These are phyloP conservation scores for Apostichopus japonicus DNA, from an alignment of 35 echinoderm and acorn worm species.

Conservation along the genomic window DNA sequence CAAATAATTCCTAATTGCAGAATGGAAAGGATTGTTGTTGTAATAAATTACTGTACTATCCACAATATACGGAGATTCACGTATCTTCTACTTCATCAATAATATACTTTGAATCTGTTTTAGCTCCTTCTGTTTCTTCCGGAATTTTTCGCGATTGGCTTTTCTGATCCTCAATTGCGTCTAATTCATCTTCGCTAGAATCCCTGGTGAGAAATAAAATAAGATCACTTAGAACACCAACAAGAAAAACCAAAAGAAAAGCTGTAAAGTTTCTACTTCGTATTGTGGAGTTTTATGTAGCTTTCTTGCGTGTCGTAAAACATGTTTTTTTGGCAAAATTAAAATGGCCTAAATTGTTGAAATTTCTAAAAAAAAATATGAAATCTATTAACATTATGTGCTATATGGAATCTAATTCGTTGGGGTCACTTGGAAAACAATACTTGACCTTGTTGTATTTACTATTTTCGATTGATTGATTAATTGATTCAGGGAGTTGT, in stretches of 20 bases:
- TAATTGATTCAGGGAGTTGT: too few relatives aligned
- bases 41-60: neutral
- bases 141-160: neutral
- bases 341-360: too few relatives aligned
- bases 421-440: too few relatives aligned
- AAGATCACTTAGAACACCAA: neutral
- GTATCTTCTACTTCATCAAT: neutral
- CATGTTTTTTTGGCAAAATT: too few relatives aligned
- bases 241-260: neutral
- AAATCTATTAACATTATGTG: too few relatives aligned
- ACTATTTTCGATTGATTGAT: too few relatives aligned
- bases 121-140: neutral
- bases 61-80: neutral
- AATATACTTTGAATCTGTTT: neutral
- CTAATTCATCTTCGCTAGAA: conserved; percentile 40
- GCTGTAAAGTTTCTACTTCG: neutral
- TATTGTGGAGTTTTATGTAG: neutral
- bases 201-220: conserved; percentile 16
- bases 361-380: too few relatives aligned
- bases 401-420: too few relatives aligned
- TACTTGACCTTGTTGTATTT: too few relatives aligned
- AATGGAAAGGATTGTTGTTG: neutral
- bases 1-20: neutral
- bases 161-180: neutral
- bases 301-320: too few relatives aligned